Evolutionary conservation across 2,113 vertebrate species (phyloP).

Genomic region (Cichladusa arquata): DNA sequence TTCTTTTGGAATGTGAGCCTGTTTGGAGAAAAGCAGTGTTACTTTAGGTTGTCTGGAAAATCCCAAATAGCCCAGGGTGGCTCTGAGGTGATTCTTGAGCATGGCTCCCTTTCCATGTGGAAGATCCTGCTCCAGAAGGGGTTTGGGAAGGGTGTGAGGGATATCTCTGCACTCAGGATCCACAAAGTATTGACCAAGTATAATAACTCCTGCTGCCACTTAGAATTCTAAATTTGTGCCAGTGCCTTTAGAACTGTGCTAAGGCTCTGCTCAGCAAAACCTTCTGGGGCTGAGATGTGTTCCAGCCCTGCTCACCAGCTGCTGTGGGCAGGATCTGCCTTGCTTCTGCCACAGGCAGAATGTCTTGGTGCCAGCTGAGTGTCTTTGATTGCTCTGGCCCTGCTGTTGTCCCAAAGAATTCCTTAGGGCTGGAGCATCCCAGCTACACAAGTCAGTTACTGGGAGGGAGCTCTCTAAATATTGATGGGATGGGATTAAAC

Average conservation of each 20-base stretch:
- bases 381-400: neutral
- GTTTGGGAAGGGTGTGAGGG: neutral
- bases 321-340: neutral
- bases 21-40: neutral
- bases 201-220: accelerated
- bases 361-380: accelerated
- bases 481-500: neutral
- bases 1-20: neutral
- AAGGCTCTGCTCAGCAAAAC: neutral
- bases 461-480: neutral
- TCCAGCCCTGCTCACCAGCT: neutral
- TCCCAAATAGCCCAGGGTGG: neutral
- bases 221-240: neutral
- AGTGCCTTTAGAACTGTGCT: neutral
- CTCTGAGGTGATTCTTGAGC: neutral
- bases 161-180: neutral
- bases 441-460: accelerated
- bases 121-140: neutral
- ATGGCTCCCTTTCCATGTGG: neutral
- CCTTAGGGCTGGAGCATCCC: neutral
- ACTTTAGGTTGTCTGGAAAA: neutral
- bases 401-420: neutral
- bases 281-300: neutral
- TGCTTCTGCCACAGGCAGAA: neutral
- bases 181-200: neutral